Evolutionary conservation across 2,888 invertebrate genomes (phyloP), one percentile per base, ranked within the genome.

Genomic region (Pheosia gnoma): DNA sequence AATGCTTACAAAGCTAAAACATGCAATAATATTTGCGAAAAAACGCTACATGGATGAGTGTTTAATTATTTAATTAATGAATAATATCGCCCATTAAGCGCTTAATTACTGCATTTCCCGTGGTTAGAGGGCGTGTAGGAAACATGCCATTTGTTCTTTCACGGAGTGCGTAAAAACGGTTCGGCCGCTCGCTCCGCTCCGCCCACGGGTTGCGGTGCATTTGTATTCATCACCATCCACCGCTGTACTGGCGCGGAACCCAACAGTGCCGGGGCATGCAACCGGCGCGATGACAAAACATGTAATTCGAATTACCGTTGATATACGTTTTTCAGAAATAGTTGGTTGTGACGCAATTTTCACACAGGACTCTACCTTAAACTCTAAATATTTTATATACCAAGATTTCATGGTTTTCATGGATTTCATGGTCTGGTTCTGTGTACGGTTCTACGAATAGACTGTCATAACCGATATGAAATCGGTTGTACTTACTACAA

Each of bases 211-310:
- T 67, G 63, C 66, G 71, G 69, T 69, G 75, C 77, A 83, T 87
- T 86, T 81, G 82, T 84, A 86, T 86, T 84, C 85, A 81, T 75
- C 79, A 79, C 73, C 68, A 66, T 25, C 64, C 67, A 67, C 70
- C 66, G 59, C 68, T 70, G 67, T 76, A 68, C 71, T 78, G 74
- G 73, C 75, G 80, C 79, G 83, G 78, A 85, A 81, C 81, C 57
- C 79, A 84, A 86, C 82, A 82, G 84, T 71, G 75, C 61, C 64
- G 64, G 68, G 78, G 76, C 89, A 88, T 83, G 87, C 86, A 75
- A 85, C 77, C 66, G 68, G 73, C 74, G 72, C 67, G 65, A 68
- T 70, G 74, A 79, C 69, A 72, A 62, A 62, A 66, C 62, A 61
- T 58, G 43, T 55, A 57, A 67, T 67, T 62, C 41, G 47, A 58